These are phyloP conservation scores for Shinisaurus crocodilurus DNA, from an alignment of 2,113 vertebrate species.

Conservation along the genomic window DNA sequence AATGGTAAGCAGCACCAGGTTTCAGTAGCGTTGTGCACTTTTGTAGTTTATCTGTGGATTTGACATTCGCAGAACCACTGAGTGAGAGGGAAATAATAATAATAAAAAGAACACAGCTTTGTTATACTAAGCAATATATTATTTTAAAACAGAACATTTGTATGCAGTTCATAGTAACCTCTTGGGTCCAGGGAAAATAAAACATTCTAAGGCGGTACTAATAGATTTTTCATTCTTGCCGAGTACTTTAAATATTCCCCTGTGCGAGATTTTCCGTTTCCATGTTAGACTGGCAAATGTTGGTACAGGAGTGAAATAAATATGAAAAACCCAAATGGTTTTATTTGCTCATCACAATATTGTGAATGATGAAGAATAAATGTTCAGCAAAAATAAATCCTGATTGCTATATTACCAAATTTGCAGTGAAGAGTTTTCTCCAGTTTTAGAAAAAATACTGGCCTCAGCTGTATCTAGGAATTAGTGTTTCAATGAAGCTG, in stretches of 20 bases:
- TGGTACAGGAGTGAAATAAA: neutral
- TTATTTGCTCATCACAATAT: constrained; percentile 3
- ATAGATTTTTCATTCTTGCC: constrained; percentile 5
- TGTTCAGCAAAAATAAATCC: neutral
- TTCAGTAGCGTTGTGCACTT: constrained; percentile 69
- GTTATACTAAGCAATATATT: neutral
- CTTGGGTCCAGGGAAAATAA: constrained; percentile 12
- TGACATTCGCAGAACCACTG: constrained; percentile 59
- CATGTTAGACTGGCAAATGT: neutral
- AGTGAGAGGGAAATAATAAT: constrained; percentile 2
- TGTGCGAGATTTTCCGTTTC: constrained; percentile 27
- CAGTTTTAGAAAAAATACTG: neutral
- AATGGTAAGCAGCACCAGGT: constrained; percentile 90
- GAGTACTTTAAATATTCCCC: neutral
- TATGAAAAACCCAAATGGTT: constrained; percentile 9
- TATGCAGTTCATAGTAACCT: constrained; percentile 20
- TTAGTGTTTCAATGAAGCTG: neutral
- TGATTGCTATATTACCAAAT: neutral
- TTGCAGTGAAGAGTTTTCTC: neutral
- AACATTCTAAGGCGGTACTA: neutral
- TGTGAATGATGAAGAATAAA: neutral
- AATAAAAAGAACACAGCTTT: neutral
- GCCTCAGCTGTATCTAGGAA: neutral
- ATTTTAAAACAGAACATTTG: constrained; percentile 4
- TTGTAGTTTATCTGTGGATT: constrained; percentile 54